Conservation (phyloP, 2,113 vertebrate genomes). For the Dipodomys stephensi region DNA sequence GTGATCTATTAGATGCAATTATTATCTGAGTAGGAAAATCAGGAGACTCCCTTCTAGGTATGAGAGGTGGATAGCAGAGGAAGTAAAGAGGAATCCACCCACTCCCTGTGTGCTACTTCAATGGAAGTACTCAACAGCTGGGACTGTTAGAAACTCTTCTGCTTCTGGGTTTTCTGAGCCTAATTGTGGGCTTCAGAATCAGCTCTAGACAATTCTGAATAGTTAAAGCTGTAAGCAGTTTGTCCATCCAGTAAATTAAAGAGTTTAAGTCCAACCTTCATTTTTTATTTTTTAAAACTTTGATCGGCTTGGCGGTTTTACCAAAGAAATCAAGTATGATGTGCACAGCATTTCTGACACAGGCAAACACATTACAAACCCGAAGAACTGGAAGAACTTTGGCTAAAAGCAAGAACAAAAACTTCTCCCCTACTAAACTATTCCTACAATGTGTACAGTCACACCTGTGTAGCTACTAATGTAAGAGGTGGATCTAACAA, state of each 20-base stretch:
- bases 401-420: background rate
- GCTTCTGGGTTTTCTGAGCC: background rate
- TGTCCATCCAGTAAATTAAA: background rate
- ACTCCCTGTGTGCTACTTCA: background rate
- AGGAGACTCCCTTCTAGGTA: conserved; percentile 56
- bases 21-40: conserved; percentile 67
- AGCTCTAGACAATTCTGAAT: background rate
- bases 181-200: background rate
- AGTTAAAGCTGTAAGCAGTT: background rate
- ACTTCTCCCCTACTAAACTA: background rate
- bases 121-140: background rate
- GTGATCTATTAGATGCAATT: conserved; percentile 74
- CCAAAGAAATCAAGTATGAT: background rate
- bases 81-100: background rate
- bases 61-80: background rate
- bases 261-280: background rate
- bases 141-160: too few relatives aligned
- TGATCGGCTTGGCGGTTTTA: background rate
- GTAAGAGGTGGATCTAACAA: background rate
- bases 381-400: background rate
- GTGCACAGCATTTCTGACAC: background rate
- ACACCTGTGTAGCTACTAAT: background rate
- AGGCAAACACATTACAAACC: background rate
- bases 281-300: background rate
- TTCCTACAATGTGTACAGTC: background rate